phyloP scores from a whole-genome alignment of 1,140 invertebrate species.

The Plectrocnemia conspersa region DNA sequence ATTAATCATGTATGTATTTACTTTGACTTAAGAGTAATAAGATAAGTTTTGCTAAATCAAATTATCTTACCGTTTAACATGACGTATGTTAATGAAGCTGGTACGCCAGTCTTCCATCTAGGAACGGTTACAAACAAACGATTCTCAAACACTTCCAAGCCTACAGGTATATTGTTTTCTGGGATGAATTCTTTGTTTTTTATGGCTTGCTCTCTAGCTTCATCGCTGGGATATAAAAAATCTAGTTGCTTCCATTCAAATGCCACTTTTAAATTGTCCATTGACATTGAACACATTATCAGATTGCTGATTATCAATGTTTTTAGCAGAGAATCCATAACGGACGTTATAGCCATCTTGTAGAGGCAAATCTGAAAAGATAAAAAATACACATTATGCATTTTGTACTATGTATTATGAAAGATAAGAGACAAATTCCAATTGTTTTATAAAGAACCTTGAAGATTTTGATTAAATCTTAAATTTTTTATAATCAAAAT shows the following conservation, averaged over 20 bases:
- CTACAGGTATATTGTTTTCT: conserved; percentile 66
- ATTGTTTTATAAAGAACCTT: background rate
- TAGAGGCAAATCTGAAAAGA: background rate
- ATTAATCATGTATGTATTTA: too few species aligned
- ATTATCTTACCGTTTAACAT: conserved; percentile 56
- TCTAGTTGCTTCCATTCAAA: conserved; percentile 70
- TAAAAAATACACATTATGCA: background rate
- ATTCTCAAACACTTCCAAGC: conserved; percentile 60
- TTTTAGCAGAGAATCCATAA: background rate
- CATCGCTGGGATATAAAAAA: conserved; percentile 56
- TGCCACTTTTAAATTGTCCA: conserved; percentile 61
- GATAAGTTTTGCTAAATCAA: background rate
- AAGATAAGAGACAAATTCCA: background rate
- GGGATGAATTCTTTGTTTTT: conserved; percentile 54
- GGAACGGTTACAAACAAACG: conserved; percentile 67
- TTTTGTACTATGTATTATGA: conserved; percentile 2
- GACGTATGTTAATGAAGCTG: conserved; percentile 68
- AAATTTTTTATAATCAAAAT: too few species aligned
- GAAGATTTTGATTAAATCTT: too few species aligned
- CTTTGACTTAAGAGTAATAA: too few species aligned
- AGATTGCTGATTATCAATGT: conserved; percentile 20
- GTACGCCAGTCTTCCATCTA: conserved; percentile 67
- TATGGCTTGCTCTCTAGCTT: conserved; percentile 53
- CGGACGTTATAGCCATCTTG: too few species aligned
- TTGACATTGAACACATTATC: conserved; percentile 42